These are phyloP conservation scores for Lucilia sericata DNA, from an alignment of 1,140 invertebrate genomes.

Conservation along the genomic window DNA sequence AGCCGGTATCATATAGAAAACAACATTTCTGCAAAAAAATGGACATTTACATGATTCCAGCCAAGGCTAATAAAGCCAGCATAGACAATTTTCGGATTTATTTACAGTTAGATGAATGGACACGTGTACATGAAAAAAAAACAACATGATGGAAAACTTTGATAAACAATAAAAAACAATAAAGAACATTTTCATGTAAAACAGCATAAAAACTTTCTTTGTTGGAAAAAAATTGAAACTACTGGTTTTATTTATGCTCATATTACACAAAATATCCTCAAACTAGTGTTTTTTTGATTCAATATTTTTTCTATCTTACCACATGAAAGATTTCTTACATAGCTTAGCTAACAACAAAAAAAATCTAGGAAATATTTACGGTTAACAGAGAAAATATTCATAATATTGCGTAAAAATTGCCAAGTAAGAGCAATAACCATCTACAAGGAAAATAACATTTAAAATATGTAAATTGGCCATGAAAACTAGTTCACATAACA, in stretches of 20 bases:
- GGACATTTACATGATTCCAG: not conserved
- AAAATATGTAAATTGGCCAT: slow-evolving; percentile 24
- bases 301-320: not conserved
- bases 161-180: not conserved
- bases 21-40: not conserved
- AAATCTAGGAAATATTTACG: slow-evolving; percentile 6
- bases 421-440: not conserved
- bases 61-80: not conserved
- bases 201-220: not conserved
- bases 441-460: not conserved
- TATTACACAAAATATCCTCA: not conserved
- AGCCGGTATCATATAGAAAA: not conserved
- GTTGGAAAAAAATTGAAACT: not conserved
- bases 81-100: not conserved
- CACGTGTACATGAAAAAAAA: not conserved
- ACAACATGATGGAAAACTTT: not conserved
- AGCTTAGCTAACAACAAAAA: not conserved
- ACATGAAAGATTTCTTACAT: not conserved
- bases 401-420: slow-evolving; percentile 3
- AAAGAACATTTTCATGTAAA: slow-evolving; percentile 2
- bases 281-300: not conserved
- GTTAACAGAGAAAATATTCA: not conserved
- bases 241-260: not conserved
- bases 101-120: slow-evolving; percentile 12
- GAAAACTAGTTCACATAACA: slow-evolving; percentile 23